Conservation (phyloP, 2,888 invertebrate genomes). For the Pedicia rivosa region DNA sequence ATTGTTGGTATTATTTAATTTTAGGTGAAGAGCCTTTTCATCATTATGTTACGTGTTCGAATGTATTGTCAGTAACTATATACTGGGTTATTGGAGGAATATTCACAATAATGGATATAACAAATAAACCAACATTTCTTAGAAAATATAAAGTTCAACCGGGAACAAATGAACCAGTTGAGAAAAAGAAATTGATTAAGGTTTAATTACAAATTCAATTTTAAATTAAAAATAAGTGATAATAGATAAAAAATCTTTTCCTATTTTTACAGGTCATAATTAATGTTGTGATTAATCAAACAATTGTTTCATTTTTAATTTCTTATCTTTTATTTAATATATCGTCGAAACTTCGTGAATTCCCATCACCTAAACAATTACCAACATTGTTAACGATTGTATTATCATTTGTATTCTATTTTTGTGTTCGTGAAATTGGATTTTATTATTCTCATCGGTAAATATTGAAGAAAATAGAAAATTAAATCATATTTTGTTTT, state of each 20-base stretch:
- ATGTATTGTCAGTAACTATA: too few species aligned
- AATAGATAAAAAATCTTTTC: background rate
- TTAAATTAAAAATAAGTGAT: background rate
- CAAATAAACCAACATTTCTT: conserved; percentile 50
- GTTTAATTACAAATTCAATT: background rate
- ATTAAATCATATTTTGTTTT: too few species aligned
- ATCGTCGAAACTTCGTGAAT: background rate
- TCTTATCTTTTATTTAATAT: background rate
- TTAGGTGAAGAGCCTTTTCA: too few species aligned
- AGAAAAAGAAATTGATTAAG: background rate
- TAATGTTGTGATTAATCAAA: background rate
- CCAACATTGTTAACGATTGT: conserved; percentile 3
- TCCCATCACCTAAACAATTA: background rate
- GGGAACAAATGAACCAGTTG: conserved; percentile 56
- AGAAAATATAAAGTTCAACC: conserved; percentile 69
- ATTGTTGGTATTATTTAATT: too few species aligned
- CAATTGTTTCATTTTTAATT: conserved; percentile 1
- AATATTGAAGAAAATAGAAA: background rate
- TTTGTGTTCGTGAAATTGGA: conserved; percentile 1
- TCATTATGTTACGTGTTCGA: too few species aligned
- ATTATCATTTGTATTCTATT: background rate
- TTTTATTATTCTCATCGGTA: conserved; percentile 9
- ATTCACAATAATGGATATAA: too few species aligned
- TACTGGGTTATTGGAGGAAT: too few species aligned
- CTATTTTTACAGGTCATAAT: background rate